Base-by-base conservation (phyloP, 2,888 invertebrate species). In the Nomada lathburiana region DNA sequence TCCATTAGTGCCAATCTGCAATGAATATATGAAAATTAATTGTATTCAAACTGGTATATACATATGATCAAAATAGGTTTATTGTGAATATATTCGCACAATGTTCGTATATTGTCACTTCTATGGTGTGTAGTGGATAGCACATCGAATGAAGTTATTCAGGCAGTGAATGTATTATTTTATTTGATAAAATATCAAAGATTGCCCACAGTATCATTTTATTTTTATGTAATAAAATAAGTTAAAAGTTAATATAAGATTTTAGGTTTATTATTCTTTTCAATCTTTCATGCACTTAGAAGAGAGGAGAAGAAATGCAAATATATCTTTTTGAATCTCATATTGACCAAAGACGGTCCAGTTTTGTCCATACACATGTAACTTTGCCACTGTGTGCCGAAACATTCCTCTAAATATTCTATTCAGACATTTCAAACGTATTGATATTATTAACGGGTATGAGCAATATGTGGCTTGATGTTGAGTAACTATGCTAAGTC, bases 371-470 rank as follows among this genome's bases (percentile, higher is more conserved):
- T 88, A 80, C 72, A 72, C 78, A 85, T 83, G 84, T 74, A 85
- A 86, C 62, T 80, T 87, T 90, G 89, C 91, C 92, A 92, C 89
- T 88, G 90, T 85, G 92, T 92, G 91, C 92, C 91, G 90, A 90
- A 88, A 89, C 84, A 89, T 90, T 91, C 87, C 86, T 88, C 81
- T 79, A 82, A 87, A 84, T 86, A 88, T 88, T 86, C 87, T 87
- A 76, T 73, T 67, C 84, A 83, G 89, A 92, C 85, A 87, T 91
- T 87, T 74, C 83, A 75, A 78, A 64, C 74, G 63, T 69, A 80
- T 78, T 53, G 20, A 82, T 76, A 76, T 77, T 77, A 83, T 82
- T 77, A 75, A 65, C 59, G 73, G 69, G 53, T 80, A 72, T 88
- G 82, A 88, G 77, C 80, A 63, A 78, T 77, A 78, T 77, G 80